A percentile compares a stretch with the other conserved stretches of the same genome.
These are phyloP conservation scores for Blennius ocellaris DNA, from an alignment of 2,113 vertebrate genomes.

Conservation along the genomic window DNA sequence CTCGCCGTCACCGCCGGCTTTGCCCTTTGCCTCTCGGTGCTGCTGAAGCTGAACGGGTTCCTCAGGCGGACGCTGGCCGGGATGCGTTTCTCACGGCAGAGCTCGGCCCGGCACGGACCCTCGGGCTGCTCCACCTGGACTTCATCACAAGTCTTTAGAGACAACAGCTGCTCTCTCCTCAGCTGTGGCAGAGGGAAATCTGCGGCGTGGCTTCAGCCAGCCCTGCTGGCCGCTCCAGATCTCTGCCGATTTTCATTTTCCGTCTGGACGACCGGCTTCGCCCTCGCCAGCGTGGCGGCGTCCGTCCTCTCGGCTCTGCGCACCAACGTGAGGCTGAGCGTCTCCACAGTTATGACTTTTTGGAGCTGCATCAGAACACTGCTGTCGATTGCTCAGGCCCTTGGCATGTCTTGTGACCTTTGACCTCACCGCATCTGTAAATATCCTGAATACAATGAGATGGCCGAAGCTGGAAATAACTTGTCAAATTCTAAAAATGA, in stretches of 20 bases:
- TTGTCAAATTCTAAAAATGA: slow-evolving; percentile 8
- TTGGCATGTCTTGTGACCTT: background rate
- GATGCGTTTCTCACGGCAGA: slow-evolving; percentile 6
- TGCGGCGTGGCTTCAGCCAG: background rate
- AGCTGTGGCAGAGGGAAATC: background rate
- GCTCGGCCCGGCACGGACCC: background rate
- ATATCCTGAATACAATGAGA: background rate
- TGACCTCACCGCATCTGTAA: slow-evolving; percentile 8
- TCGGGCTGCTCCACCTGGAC: slow-evolving; percentile 24
- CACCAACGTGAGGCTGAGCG: background rate
- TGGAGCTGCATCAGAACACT: background rate
- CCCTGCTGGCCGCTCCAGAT: background rate
- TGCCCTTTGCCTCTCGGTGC: slow-evolving; percentile 35
- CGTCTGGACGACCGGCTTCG: slow-evolving; percentile 3
- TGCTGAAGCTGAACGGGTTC: slow-evolving; percentile 53
- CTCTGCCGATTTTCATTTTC: slow-evolving; percentile 23
- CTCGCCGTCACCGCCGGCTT: slow-evolving; percentile 41
- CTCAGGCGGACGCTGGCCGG: slow-evolving; percentile 33
- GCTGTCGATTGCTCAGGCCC: background rate
- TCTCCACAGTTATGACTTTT: slow-evolving; percentile 13
- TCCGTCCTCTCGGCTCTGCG: slow-evolving; percentile 3
- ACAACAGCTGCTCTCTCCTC: slow-evolving; percentile 1
- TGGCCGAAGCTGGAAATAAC: background rate
- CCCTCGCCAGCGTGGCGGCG: slow-evolving; percentile 1
- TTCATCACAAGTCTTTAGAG: background rate